These are phyloP conservation scores for Gandaritis pyraliata DNA, from an alignment of 2,888 invertebrate species.

Conservation along the genomic window DNA sequence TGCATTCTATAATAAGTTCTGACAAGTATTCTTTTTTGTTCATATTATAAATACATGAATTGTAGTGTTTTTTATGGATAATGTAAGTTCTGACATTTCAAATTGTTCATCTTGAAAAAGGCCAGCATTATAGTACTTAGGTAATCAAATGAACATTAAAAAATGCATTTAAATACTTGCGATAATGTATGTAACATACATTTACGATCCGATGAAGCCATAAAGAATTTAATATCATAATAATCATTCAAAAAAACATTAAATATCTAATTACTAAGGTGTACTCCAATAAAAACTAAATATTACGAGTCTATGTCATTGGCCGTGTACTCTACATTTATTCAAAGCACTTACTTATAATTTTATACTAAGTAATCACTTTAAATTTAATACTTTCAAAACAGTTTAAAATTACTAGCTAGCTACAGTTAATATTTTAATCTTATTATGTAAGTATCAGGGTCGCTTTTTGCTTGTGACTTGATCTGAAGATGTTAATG, in stretches of 20 bases:
- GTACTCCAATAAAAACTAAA: conserved; percentile 13
- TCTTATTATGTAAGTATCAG: conserved; percentile 1
- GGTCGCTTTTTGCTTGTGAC: conserved; percentile 43
- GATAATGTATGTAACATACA: not conserved
- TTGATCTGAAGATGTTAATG: conserved; percentile 55
- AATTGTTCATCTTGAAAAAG: too few relatives aligned
- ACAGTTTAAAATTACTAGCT: conserved; percentile 31
- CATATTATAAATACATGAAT: too few relatives aligned
- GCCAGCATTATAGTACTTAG: too few relatives aligned
- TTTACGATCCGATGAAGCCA: not conserved
- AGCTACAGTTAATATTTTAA: not conserved
- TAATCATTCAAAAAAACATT: conserved; percentile 4
- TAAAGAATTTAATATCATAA: conserved; percentile 1
- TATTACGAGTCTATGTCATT: conserved; percentile 16
- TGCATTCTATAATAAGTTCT: not conserved
- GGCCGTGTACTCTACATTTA: conserved; percentile 11
- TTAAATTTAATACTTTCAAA: conserved; percentile 32
- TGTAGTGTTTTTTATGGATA: too few relatives aligned
- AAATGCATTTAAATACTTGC: too few relatives aligned
- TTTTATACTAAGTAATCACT: conserved; percentile 38
- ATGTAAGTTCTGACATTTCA: too few relatives aligned
- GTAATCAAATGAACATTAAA: too few relatives aligned
- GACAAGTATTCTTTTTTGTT: not conserved
- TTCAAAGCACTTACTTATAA: conserved; percentile 33
- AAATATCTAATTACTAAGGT: not conserved